Evolutionary conservation across 2,888 invertebrate species (phyloP), one percentile per base, ranked within the genome.

Genomic region (Nymphalis polychloros): DNA sequence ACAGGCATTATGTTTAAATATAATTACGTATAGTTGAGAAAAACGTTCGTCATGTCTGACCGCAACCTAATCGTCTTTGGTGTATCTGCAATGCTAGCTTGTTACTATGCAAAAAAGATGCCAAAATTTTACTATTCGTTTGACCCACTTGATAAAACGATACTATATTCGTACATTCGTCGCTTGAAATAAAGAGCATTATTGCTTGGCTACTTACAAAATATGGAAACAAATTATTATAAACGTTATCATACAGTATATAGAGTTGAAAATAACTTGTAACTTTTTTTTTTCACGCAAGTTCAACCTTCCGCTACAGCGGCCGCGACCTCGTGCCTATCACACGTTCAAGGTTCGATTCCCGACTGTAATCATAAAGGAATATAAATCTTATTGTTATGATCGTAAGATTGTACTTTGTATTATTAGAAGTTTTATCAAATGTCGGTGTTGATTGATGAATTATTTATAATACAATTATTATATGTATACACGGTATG

Each of bases 321-420:
- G 76, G 46, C 64, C 67, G 63, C 81, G 88, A 79, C 90, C 90
- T 90, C 85, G 89, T 78, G 76, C 76, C 80, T 85, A 84, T 84
- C 89, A 87, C 89, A 87, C 85, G 87, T 85, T 89, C 90, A 91
- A 90, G 90, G 90, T 88, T 86, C 78, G 81, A 79, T 73, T 82
- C 81, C 78, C 59, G 66, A 50, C 41, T 53, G 50, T 46, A 8
- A 17, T 52, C 59, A 41, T 27, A 64, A 63, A 27, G 48, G 27
- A 73, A 64, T 68, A 41, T 61, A n/a, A 16, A 63, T 72, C 55
- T 61, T 72, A 69, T 66, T 2, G 1, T 0, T 2, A 5, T 35
- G 2, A 2, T 2, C 1, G 13, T 63, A 67, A 53, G 49, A 65
- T 59, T 20, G 35, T 20, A 7, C 19, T 63, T 70, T n/a, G 8